These are phyloP conservation scores for Heliconius congener DNA, from an alignment of 1,140 invertebrate species.

Conservation along the genomic window DNA sequence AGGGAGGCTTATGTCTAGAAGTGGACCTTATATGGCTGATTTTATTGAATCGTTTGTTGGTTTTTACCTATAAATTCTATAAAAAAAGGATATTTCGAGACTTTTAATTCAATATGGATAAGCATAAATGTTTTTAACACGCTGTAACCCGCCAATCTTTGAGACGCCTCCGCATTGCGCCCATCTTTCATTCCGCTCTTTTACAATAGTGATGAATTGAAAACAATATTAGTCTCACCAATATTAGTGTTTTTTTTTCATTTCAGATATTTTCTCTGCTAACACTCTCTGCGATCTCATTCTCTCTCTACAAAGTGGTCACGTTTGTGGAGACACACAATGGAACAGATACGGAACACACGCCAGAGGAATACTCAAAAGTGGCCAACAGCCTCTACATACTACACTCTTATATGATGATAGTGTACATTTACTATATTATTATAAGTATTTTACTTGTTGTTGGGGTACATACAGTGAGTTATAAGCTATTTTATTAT, in stretches of 20 bases:
- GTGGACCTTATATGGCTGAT: too few species aligned
- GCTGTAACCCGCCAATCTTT: too few species aligned
- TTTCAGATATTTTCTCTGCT: slow-evolving; percentile 53
- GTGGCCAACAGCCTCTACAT: slow-evolving; percentile 57
- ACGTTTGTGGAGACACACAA: slow-evolving; percentile 47
- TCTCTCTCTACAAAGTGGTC: slow-evolving; percentile 56
- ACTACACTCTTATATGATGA: slow-evolving; percentile 55
- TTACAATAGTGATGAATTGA: too few species aligned
- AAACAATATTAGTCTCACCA: too few species aligned
- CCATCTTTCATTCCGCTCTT: too few species aligned
- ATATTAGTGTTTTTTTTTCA: neutral
- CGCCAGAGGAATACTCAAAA: slow-evolving; percentile 48
- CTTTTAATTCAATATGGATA: too few species aligned
- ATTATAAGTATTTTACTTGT: slow-evolving; percentile 63
- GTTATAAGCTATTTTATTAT: slow-evolving; percentile 11
- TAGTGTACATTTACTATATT: slow-evolving; percentile 59
- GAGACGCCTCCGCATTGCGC: too few species aligned
- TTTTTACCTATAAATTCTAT: too few species aligned
- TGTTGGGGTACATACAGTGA: slow-evolving; percentile 63
- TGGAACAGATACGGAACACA: slow-evolving; percentile 43
- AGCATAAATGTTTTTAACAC: too few species aligned
- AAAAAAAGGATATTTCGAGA: too few species aligned
- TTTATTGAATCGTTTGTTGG: too few species aligned
- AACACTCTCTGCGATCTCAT: slow-evolving; percentile 40
- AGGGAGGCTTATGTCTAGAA: too few species aligned